phyloP scores from a whole-genome alignment of 2,113 vertebrate genomes.

The Chaetodon trifascialis region DNA sequence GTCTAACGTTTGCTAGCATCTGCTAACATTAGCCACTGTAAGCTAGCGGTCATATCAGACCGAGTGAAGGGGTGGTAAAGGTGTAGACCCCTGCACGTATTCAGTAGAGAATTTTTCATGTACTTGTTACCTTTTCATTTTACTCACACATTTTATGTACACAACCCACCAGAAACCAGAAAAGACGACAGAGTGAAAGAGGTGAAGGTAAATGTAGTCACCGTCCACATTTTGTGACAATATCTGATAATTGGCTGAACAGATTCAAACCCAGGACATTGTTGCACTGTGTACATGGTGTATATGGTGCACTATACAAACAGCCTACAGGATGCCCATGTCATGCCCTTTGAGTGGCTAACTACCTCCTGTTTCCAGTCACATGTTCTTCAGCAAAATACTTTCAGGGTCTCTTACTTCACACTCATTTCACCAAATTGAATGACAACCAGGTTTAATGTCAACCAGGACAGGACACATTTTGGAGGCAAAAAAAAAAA shows the following conservation, averaged over 20 bases:
- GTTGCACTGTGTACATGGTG: not conserved
- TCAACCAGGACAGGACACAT: not conserved
- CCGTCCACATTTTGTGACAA: no score
- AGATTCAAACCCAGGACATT: not conserved
- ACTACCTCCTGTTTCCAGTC: slow-evolving; percentile 58
- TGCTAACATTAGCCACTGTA: not conserved
- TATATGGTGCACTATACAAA: not conserved
- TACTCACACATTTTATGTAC: not conserved
- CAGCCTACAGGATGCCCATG: not conserved
- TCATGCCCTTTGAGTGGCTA: slow-evolving; percentile 17
- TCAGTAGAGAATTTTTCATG: not conserved
- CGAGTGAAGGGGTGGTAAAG: not conserved
- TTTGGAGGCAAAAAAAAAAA: not conserved
- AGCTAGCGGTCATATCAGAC: not conserved
- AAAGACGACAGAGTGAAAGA: no score
- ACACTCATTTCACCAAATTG: not conserved
- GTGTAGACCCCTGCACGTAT: not conserved
- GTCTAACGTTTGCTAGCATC: not conserved
- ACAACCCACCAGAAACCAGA: not conserved
- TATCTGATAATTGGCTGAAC: not conserved
- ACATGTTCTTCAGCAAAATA: slow-evolving; percentile 9
- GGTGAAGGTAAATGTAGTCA: not conserved
- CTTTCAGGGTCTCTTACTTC: not conserved
- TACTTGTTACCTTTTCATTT: not conserved
- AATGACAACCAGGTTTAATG: not conserved